phyloP scores from a whole-genome alignment of 64 coral and sea anemone species.

The Pocillopora damicornis region DNA sequence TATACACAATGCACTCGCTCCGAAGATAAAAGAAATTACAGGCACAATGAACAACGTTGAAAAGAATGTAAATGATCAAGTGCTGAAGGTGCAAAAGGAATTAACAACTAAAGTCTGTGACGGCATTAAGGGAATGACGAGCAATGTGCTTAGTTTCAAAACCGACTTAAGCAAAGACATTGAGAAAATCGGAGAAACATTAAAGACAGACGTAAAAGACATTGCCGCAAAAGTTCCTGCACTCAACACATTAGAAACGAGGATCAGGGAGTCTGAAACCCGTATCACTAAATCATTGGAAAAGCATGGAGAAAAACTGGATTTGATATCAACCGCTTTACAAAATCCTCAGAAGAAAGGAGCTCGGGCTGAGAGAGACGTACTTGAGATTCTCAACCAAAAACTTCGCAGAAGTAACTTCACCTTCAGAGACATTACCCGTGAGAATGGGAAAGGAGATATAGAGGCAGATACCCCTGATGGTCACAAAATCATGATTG shows the following conservation, averaged over 20 bases:
- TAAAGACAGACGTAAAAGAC: not conserved
- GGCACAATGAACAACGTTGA: not conserved
- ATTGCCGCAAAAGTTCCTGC: not conserved
- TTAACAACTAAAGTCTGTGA: not conserved
- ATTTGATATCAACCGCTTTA: not conserved
- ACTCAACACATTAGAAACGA: not conserved
- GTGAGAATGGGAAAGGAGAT: not conserved
- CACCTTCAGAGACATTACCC: not conserved
- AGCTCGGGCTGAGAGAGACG: not conserved
- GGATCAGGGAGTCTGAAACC: not conserved
- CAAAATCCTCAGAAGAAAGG: constrained; percentile 25
- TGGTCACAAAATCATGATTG: constrained; percentile 23
- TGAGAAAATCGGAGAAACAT: not conserved
- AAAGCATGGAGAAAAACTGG: not conserved
- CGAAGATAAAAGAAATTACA: not conserved
- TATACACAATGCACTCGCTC: not conserved
- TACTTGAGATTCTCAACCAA: not conserved
- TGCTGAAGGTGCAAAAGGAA: constrained; percentile 9
- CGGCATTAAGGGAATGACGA: not conserved
- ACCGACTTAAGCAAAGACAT: not conserved
- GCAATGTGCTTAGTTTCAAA: not conserved
- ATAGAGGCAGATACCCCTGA: constrained; percentile 5
- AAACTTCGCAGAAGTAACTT: not conserved
- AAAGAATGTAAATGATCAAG: not conserved
- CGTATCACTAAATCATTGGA: not conserved